These are phyloP conservation scores for Ptyas mucosa DNA, from an alignment of 2,113 vertebrate genomes.

Conservation along the genomic window DNA sequence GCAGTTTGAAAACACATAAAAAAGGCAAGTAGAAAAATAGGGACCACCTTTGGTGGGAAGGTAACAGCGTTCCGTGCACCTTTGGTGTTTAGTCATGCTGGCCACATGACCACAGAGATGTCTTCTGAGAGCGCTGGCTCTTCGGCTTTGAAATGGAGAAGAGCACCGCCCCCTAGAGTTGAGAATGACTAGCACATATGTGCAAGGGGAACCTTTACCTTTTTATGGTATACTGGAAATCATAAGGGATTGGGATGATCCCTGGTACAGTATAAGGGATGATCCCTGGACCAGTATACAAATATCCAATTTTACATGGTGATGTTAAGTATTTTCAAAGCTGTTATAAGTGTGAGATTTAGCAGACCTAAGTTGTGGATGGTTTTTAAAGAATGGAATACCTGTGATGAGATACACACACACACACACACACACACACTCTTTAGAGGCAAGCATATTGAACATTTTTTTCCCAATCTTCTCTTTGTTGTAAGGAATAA, in stretches of 20 bases:
- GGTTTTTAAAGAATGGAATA: background rate
- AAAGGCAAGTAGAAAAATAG: no score
- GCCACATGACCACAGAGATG: no score
- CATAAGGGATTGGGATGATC: background rate
- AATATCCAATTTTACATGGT: background rate
- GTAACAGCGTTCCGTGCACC: no score
- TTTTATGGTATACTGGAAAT: background rate
- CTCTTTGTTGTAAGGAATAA: background rate
- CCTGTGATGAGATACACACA: background rate
- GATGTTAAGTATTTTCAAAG: background rate
- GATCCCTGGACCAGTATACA: background rate
- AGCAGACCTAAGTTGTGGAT: background rate
- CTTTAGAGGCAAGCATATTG: background rate
- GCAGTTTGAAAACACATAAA: no score
- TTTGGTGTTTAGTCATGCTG: no score
- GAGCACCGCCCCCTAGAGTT: no score
- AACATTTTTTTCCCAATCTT: conserved; percentile 6
- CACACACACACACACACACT: background rate
- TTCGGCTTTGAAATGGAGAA: no score
- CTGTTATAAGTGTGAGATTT: background rate
- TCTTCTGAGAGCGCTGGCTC: no score
- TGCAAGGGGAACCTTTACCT: no score
- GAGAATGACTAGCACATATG: no score
- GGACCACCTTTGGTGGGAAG: no score
- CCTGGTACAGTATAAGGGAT: background rate